Evolutionary conservation across 2,113 vertebrate genomes (phyloP).

Genomic region (Microtus oregoni): DNA sequence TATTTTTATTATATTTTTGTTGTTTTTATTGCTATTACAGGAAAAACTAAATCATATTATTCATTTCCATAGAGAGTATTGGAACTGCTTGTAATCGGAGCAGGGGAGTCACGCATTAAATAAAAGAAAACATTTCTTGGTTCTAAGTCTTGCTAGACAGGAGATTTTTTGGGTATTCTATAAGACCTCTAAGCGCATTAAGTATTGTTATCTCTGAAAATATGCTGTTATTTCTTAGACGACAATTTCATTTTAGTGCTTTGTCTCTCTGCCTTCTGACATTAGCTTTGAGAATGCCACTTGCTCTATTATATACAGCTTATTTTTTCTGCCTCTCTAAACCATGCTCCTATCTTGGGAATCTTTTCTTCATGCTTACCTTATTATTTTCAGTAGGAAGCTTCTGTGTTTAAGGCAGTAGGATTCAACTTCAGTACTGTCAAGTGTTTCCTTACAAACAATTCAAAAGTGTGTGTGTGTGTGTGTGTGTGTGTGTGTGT

Average conservation of each 20-base stretch:
- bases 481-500: background rate
- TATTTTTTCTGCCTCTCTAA: background rate
- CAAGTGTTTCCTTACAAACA: background rate
- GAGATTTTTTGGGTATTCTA: background rate
- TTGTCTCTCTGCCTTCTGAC: slow-evolving; percentile 17
- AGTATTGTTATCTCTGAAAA: background rate
- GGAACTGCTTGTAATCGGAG: background rate
- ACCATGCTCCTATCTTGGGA: background rate
- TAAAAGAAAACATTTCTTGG: slow-evolving; percentile 31
- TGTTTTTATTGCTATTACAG: slow-evolving; percentile 12
- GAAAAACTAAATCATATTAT: slow-evolving; percentile 24
- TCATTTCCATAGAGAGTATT: slow-evolving; percentile 17
- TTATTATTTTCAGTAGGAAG: background rate
- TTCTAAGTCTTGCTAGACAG: background rate
- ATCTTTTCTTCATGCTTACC: background rate
- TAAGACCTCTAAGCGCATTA: background rate
- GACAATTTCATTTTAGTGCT: background rate
- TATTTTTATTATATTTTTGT: background rate
- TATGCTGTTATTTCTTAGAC: background rate
- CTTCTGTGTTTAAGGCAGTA: background rate
- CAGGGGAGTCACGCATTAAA: background rate
- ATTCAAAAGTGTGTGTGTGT: background rate
- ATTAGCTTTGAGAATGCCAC: slow-evolving; percentile 18
- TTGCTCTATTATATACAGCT: background rate
- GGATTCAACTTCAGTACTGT: background rate